A percentile compares a stretch with the other conserved stretches of the same genome.
phyloP scores from a whole-genome alignment of 2,888 invertebrate species.

The Agrochola circellaris region DNA sequence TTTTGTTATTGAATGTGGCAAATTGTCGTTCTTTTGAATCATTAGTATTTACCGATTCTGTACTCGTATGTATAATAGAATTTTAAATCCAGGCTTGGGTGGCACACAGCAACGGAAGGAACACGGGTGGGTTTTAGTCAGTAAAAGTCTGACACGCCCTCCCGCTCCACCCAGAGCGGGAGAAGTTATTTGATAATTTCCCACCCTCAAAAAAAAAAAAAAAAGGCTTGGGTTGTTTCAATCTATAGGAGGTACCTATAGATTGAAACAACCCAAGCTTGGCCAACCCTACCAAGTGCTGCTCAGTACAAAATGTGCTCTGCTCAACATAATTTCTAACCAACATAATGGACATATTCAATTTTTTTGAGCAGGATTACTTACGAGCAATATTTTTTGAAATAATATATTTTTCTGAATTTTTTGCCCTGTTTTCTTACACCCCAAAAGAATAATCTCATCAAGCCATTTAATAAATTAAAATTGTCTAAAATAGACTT shows the following conservation, averaged over 20 bases:
- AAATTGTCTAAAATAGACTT: neutral
- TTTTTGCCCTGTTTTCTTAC: too few relatives aligned
- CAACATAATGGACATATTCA: neutral
- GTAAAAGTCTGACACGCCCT: too few relatives aligned
- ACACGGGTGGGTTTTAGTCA: too few relatives aligned
- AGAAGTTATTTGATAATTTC: too few relatives aligned
- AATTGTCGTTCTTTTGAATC: neutral
- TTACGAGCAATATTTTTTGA: neutral
- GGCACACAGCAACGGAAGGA: too few relatives aligned
- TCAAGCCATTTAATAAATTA: neutral
- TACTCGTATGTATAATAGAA: neutral
- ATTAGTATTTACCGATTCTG: neutral
- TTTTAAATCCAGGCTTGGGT: neutral
- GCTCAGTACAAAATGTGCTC: neutral
- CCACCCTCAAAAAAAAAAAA: too few relatives aligned
- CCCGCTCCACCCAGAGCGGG: too few relatives aligned
- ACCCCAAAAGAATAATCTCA: neutral
- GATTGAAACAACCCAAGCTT: too few relatives aligned
- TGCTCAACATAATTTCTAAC: neutral
- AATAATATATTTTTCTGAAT: too few relatives aligned
- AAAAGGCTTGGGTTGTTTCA: neutral
- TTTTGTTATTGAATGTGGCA: too few relatives aligned
- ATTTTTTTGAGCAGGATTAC: neutral
- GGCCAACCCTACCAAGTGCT: neutral
- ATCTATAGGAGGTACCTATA: neutral